Base-by-base conservation (phyloP, 2,797 vertebrate species). In the Gobio occitaniae region DNA sequence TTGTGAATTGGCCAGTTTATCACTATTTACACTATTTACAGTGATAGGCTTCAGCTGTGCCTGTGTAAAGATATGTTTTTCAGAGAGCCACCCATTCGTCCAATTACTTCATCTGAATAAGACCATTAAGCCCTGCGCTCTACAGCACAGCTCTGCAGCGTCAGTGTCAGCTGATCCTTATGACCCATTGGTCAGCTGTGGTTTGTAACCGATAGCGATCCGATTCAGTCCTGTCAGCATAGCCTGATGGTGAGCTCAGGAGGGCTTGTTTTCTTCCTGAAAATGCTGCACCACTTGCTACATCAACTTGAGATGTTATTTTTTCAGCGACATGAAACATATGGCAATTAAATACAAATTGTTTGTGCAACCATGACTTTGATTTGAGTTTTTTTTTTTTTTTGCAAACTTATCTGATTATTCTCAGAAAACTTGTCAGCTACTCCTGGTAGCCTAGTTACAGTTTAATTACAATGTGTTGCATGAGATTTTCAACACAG, bases 151-250 rank as follows among this genome's bases (percentile, higher is more conserved):
- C 32, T 82, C n/a, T 69, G 68, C 54, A 78, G 32, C 2, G 15
- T 82, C 54, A 3, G 25, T 85, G 83, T 87, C 68, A 79, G 74
- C 80, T 74, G 83, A 85, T 83, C 74, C 80, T 61, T 13, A n/a
- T 85, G 83, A 82, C 79, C 79, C 48, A 52, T 79, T 79, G 56
- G 68, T 79, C 61, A 82, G 83, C 79, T 56, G 76, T 69, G 83
- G 77, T 85, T 87, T 87, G 86, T 87, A 87, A 85, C 44, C 7
- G 83, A 87, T 84, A 82, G 83, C 1, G 78, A 74, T 87, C 83
- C 36, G 10, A 66, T 87, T 85, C 68, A 74, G 83, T 59, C 56
- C 66, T 38, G 86, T 85, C 79, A 82, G 41, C 79, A 87, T 78
- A 82, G 25, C 66, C 44, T 15, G 36, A 77, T 41, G 63, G 78